These are phyloP conservation scores for Brenthis daphne DNA, from an alignment of 2,888 invertebrate genomes.

Conservation along the genomic window DNA sequence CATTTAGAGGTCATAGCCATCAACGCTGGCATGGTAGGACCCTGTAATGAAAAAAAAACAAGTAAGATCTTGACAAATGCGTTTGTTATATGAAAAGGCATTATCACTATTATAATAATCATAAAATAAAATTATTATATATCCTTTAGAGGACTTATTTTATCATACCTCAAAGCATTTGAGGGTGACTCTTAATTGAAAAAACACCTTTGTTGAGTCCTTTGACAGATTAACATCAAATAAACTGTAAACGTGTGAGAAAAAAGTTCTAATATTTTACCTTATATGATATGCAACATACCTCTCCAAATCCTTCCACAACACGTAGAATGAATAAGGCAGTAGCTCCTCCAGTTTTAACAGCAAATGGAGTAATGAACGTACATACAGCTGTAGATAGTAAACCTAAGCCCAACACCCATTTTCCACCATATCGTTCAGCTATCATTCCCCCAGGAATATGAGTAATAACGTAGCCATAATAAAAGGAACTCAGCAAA, in stretches of 20 bases:
- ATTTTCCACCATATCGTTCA: conserved; percentile 92
- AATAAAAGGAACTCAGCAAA: conserved; percentile 91
- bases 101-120: too few relatives aligned
- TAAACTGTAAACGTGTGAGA: too few relatives aligned
- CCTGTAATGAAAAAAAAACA: conserved; percentile 56
- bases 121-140: too few relatives aligned
- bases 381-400: conserved; percentile 91
- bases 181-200: too few relatives aligned
- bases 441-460: conserved; percentile 92
- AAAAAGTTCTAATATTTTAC: neutral
- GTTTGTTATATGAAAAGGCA: neutral
- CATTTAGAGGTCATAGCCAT: conserved; percentile 83
- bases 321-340: conserved; percentile 82
- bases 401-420: conserved; percentile 90
- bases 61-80: neutral
- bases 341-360: conserved; percentile 79
- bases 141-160: neutral
- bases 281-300: conserved; percentile 45
- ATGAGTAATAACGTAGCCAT: conserved; percentile 92
- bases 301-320: conserved; percentile 85
- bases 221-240: too few relatives aligned
- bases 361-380: conserved; percentile 88
- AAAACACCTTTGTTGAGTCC: too few relatives aligned
- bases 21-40: conserved; percentile 84
- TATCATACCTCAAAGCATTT: neutral